phyloP scores from a whole-genome alignment of 2,888 invertebrate genomes.

The Phlogophora meticulosa region DNA sequence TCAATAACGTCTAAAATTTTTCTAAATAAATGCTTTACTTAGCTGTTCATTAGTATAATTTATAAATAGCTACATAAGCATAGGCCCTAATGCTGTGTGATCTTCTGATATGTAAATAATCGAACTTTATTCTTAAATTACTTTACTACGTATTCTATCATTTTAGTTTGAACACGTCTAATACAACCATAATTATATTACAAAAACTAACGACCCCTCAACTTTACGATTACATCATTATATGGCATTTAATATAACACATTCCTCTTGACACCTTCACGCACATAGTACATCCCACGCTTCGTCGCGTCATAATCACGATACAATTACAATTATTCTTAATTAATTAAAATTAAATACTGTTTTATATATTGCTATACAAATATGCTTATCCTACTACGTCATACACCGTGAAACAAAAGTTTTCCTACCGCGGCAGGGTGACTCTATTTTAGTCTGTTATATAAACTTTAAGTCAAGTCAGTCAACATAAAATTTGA shows the following conservation, averaged over 20 bases:
- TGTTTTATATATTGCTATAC: slow-evolving; percentile 54
- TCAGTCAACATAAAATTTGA: slow-evolving; percentile 1
- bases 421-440: slow-evolving; percentile 19
- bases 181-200: slow-evolving; percentile 66
- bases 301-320: slow-evolving; percentile 19
- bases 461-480: background rate
- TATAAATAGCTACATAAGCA: slow-evolving; percentile 28
- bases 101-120: slow-evolving; percentile 46
- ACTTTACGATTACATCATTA: slow-evolving; percentile 53
- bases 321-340: slow-evolving; percentile 45
- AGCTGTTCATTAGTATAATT: slow-evolving; percentile 22
- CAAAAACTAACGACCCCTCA: slow-evolving; percentile 48
- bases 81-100: slow-evolving; percentile 30
- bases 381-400: slow-evolving; percentile 34
- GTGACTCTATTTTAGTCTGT: slow-evolving; percentile 10
- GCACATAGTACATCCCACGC: slow-evolving; percentile 22
- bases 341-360: slow-evolving; percentile 56
- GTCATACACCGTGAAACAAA: slow-evolving; percentile 18
- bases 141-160: slow-evolving; percentile 51
- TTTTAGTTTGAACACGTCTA: slow-evolving; percentile 63
- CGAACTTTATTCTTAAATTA: slow-evolving; percentile 42
- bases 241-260: slow-evolving; percentile 63
- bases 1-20: slow-evolving; percentile 1
- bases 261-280: slow-evolving; percentile 20
- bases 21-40: slow-evolving; percentile 26